Conservation (phyloP, 2,113 vertebrate species). For the Hemiscyllium ocellatum region DNA sequence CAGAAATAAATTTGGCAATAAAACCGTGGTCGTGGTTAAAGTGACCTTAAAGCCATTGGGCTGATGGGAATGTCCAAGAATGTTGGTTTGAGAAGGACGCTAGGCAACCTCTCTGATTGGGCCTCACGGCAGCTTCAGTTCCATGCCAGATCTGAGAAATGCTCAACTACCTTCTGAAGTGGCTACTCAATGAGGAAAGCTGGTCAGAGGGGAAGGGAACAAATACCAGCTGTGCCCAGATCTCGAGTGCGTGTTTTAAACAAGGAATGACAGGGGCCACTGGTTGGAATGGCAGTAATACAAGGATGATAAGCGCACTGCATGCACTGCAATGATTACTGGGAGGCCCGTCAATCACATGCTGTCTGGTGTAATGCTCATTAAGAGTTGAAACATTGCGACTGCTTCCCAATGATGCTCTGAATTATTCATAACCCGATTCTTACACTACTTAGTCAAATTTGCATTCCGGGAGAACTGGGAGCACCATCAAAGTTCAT, state of each 20-base stretch:
- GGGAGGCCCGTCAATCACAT: constrained; percentile 3
- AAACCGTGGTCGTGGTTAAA: not conserved
- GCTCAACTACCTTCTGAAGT: not conserved
- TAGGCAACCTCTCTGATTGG: not conserved
- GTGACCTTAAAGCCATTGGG: too few relatives aligned
- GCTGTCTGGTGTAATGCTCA: constrained; percentile 10
- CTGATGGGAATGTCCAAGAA: not conserved
- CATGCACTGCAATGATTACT: not conserved
- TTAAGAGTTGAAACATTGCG: constrained; percentile 28
- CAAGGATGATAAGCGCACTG: not conserved
- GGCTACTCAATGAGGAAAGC: not conserved
- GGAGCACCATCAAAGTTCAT: constrained; percentile 14
- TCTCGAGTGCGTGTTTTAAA: not conserved
- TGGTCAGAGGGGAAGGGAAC: not conserved
- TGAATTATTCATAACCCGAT: constrained; percentile 25
- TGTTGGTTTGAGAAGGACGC: not conserved
- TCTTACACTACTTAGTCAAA: constrained; percentile 3
- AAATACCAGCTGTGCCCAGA: not conserved
- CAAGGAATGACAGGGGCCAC: not conserved
- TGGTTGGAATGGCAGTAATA: not conserved
- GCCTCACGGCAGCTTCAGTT: not conserved
- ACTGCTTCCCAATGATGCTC: not conserved
- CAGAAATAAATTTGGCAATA: not conserved
- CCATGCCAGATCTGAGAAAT: not conserved
- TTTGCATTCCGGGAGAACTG: constrained; percentile 12